These are phyloP conservation scores for Drosophila monieri DNA, from an alignment of 2,888 invertebrate genomes.

Conservation along the genomic window DNA sequence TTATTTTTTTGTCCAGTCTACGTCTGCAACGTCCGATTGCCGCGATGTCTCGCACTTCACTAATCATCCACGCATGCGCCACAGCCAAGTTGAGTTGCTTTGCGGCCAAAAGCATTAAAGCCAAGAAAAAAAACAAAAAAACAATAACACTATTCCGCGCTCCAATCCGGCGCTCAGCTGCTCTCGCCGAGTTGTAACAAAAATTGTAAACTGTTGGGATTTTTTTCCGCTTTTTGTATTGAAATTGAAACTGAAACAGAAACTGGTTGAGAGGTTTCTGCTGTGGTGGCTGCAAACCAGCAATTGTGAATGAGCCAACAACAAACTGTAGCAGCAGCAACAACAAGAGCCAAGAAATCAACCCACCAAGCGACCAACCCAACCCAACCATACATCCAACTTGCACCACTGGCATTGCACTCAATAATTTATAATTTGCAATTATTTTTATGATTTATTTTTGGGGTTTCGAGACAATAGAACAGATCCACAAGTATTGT, in stretches of 20 bases:
- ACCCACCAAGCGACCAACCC: neutral
- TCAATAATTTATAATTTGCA: neutral
- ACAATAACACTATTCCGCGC: slow-evolving; percentile 10
- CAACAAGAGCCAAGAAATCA: neutral
- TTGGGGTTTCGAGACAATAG: neutral
- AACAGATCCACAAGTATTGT: neutral
- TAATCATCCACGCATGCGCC: slow-evolving; percentile 75
- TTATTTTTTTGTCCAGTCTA: slow-evolving; percentile 29
- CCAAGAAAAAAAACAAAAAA: slow-evolving; percentile 1
- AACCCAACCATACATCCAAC: neutral
- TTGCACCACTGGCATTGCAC: slow-evolving; percentile 1
- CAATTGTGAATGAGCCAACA: slow-evolving; percentile 35
- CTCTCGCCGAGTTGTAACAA: slow-evolving; percentile 66
- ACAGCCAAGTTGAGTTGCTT: slow-evolving; percentile 43
- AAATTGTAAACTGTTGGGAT: slow-evolving; percentile 54
- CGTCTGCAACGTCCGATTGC: slow-evolving; percentile 71
- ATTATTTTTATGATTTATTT: neutral
- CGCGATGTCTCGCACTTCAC: slow-evolving; percentile 75
- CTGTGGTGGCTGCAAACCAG: slow-evolving; percentile 32
- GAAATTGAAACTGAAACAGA: slow-evolving; percentile 67
- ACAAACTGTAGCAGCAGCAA: slow-evolving; percentile 2
- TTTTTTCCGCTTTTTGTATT: slow-evolving; percentile 53
- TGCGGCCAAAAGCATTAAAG: slow-evolving; percentile 39
- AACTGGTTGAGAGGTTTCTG: slow-evolving; percentile 68
- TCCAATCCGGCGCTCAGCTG: slow-evolving; percentile 17